phyloP scores from a whole-genome alignment of 2,113 vertebrate genomes.

The Entomyzon cyanotis region DNA sequence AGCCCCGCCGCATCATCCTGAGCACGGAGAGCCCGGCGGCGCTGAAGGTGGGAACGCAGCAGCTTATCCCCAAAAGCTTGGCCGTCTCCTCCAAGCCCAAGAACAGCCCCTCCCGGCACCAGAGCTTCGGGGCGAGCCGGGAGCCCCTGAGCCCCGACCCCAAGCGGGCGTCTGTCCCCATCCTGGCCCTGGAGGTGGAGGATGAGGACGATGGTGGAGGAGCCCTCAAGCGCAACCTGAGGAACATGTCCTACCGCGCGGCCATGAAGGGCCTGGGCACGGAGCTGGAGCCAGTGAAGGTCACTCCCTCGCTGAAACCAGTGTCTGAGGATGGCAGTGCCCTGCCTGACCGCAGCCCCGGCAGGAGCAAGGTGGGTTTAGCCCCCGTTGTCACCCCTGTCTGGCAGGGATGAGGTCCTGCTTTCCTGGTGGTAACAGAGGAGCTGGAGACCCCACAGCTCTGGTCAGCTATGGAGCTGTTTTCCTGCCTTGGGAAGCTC shows the following conservation, averaged over 20 bases:
- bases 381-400: neutral
- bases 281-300: neutral
- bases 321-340: conserved; percentile 61
- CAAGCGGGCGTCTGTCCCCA: conserved; percentile 16
- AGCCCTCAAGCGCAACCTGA: conserved; percentile 79
- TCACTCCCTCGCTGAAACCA: conserved; percentile 54
- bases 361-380: conserved; percentile 73
- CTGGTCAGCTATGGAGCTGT: fast-evolving
- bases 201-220: conserved; percentile 46
- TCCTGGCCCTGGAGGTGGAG: conserved; percentile 74
- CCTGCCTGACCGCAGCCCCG: conserved; percentile 7
- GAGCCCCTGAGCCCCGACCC: conserved; percentile 26
- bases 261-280: conserved; percentile 78
- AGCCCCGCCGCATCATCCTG: conserved; percentile 68
- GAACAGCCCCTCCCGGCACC: conserved; percentile 73
- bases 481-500: neutral
- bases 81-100: conserved; percentile 79
- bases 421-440: neutral
- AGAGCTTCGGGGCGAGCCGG: conserved; percentile 77
- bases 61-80: conserved; percentile 88
- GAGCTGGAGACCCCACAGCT: neutral
- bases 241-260: conserved; percentile 89
- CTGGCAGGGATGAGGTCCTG: fast-evolving
- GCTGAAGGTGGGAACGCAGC: conserved; percentile 81
- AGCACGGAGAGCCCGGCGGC: conserved; percentile 85